These are phyloP conservation scores for Rhabdornis inornatus DNA, from an alignment of 2,113 vertebrate genomes.

Conservation along the genomic window DNA sequence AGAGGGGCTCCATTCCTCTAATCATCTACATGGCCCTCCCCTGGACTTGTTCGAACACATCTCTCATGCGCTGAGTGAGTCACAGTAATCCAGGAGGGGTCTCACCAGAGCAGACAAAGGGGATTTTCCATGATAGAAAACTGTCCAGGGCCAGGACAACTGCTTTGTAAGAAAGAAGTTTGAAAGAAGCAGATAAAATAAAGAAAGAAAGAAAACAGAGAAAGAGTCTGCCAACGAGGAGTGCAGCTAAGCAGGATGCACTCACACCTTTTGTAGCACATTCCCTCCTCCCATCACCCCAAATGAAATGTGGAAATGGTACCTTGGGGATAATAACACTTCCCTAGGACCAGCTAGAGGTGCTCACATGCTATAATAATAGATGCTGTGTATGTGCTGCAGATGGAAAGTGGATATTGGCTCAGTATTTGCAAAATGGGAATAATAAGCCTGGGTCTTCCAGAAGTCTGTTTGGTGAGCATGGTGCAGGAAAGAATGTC, in stretches of 20 bases:
- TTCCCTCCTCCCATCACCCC: neutral
- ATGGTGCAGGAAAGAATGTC: neutral
- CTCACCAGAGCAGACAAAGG: neutral
- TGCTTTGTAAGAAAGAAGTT: neutral
- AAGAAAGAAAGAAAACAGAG: too few relatives aligned
- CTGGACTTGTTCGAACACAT: neutral
- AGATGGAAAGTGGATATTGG: conserved; percentile 1
- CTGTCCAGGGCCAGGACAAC: neutral
- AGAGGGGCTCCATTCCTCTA: neutral
- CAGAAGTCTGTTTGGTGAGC: neutral
- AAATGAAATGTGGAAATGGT: neutral
- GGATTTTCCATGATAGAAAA: neutral
- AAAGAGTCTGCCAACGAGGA: neutral
- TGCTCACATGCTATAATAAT: neutral
- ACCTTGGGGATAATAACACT: neutral
- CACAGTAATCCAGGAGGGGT: neutral
- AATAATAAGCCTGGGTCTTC: neutral
- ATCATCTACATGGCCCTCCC: neutral
- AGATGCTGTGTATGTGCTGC: neutral
- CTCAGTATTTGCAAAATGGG: conserved; percentile 1
- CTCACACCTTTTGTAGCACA: neutral
- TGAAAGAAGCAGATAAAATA: neutral
- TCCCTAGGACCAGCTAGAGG: neutral
- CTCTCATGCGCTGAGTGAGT: neutral
- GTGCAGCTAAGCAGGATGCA: neutral